Evolutionary conservation across 2,888 invertebrate genomes (phyloP).

Genomic region (Drosophila phalerata): DNA sequence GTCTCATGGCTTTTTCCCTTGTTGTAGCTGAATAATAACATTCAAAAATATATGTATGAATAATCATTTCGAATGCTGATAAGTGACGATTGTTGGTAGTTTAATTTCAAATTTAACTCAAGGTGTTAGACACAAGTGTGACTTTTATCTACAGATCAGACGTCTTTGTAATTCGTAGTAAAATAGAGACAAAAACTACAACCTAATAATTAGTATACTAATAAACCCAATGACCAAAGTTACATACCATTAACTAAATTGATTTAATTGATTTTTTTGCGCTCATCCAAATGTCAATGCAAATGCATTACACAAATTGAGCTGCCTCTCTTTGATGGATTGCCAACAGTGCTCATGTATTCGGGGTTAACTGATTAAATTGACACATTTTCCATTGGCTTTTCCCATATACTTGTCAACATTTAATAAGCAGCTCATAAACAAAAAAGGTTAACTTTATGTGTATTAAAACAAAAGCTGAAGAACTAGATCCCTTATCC

Average conservation of each 20-base stretch:
- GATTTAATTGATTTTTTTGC: slow-evolving; percentile 56
- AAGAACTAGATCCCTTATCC: background rate
- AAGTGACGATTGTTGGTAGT: slow-evolving; percentile 29
- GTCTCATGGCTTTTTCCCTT: slow-evolving; percentile 3
- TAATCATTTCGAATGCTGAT: slow-evolving; percentile 51
- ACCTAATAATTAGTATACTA: background rate
- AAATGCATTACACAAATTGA: slow-evolving; percentile 75
- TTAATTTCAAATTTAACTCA: slow-evolving; percentile 13
- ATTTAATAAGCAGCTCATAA: background rate
- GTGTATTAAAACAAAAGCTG: background rate
- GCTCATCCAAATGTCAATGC: slow-evolving; percentile 34
- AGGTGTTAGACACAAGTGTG: slow-evolving; percentile 25
- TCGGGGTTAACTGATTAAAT: slow-evolving; percentile 1
- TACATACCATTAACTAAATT: slow-evolving; percentile 69
- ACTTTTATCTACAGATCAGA: slow-evolving; percentile 17
- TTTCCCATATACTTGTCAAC: background rate
- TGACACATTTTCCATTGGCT: background rate
- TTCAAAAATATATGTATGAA: slow-evolving; percentile 45
- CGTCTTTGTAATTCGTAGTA: slow-evolving; percentile 8
- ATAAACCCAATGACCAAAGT: slow-evolving; percentile 1
- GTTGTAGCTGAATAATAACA: slow-evolving; percentile 46
- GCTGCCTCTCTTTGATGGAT: slow-evolving; percentile 21
- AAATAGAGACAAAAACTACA: background rate
- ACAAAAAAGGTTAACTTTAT: background rate
- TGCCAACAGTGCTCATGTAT: background rate